Conservation (phyloP, 2,113 vertebrate species). For the Chaetops frenatus region DNA sequence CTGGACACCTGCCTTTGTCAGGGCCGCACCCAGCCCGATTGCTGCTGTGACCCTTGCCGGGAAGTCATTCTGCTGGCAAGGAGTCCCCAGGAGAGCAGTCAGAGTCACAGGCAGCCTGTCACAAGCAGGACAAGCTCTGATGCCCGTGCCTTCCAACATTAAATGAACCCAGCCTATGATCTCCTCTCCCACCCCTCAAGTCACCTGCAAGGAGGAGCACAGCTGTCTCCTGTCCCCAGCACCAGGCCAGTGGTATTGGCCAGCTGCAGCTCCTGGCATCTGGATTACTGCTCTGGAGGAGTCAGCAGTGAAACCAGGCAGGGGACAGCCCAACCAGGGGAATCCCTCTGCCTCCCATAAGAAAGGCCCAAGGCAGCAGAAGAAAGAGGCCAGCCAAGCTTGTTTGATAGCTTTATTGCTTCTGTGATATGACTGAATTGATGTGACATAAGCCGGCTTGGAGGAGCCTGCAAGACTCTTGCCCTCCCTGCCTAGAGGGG, state of each 20-base stretch:
- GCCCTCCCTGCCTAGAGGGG: constrained; percentile 45
- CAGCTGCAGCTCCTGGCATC: not conserved
- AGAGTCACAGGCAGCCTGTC: not conserved
- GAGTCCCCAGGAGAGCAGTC: not conserved
- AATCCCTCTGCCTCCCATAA: not conserved
- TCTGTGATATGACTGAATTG: constrained; percentile 64
- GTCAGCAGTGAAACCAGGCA: not conserved
- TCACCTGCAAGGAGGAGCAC: not conserved
- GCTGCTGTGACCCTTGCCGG: not conserved
- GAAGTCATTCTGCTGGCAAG: not conserved
- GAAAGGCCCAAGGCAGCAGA: not conserved
- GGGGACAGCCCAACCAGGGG: not conserved
- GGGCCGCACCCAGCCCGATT: not conserved
- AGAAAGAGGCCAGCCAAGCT: constrained; percentile 33
- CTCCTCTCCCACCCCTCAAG: not conserved
- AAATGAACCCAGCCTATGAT: accelerated
- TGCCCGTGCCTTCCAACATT: not conserved
- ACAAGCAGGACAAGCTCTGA: not conserved
- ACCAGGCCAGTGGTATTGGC: not conserved
- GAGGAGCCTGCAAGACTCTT: constrained; percentile 29
- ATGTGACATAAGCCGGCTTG: constrained; percentile 46
- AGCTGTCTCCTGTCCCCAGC: not conserved
- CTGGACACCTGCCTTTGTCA: not conserved
- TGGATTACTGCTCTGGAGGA: not conserved
- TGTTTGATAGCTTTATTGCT: constrained; percentile 68